These are phyloP conservation scores for Aphrocallistes beatrix DNA, from an alignment of 37 sponge, comb jelly and placozoan genomes.

Conservation along the genomic window DNA sequence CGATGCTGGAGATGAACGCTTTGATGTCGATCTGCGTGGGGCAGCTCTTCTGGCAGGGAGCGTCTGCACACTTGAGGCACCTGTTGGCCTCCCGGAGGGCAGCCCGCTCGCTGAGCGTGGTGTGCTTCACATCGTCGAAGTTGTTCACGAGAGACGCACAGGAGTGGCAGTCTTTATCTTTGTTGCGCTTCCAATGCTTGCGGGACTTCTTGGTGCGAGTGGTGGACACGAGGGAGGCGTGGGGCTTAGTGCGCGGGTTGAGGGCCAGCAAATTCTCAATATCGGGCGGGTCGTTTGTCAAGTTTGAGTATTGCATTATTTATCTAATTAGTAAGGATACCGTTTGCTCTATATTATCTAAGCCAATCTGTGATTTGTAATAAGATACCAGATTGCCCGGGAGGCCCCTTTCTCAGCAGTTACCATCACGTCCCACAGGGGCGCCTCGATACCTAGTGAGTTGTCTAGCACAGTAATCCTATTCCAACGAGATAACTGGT, in stretches of 20 bases:
- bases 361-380: too few relatives aligned
- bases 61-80: constrained; percentile 93
- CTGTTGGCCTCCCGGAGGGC: constrained; percentile 70
- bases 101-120: constrained; percentile 81
- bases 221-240: constrained; percentile 69
- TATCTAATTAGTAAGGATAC: too few relatives aligned
- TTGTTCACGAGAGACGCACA: constrained; percentile 54
- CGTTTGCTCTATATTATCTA: too few relatives aligned
- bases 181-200: constrained; percentile 84
- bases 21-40: constrained; percentile 95
- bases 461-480: too few relatives aligned
- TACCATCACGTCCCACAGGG: too few relatives aligned
- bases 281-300: background rate
- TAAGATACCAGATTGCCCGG: too few relatives aligned
- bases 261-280: constrained; percentile 62
- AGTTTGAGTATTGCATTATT: background rate
- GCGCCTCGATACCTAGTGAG: too few relatives aligned
- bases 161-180: constrained; percentile 65
- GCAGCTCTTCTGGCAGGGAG: constrained; percentile 95
- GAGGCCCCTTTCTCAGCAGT: too few relatives aligned
- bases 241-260: constrained; percentile 46
- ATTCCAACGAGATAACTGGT: too few relatives aligned
- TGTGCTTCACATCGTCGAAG: constrained; percentile 96
- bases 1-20: constrained; percentile 72
- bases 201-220: constrained; percentile 51